Conservation (phyloP, 2,888 invertebrate species). For the Dimorphilus gyrociliatus region DNA sequence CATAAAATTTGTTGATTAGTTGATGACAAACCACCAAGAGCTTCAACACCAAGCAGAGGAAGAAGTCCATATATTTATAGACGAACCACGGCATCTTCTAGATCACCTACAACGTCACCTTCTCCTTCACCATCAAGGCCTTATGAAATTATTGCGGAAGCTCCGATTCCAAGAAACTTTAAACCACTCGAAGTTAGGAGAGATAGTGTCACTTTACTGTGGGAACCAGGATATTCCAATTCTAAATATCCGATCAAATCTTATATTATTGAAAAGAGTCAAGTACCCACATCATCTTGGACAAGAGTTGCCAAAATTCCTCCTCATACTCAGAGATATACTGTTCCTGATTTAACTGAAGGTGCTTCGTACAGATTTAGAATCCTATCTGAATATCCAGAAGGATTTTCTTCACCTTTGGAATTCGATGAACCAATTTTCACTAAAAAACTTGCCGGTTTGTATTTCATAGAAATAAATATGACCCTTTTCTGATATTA, state of each 20-base stretch:
- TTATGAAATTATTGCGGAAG: too few species aligned
- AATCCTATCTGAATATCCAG: slow-evolving; percentile 45
- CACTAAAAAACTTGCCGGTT: slow-evolving; percentile 5
- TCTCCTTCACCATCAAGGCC: too few species aligned
- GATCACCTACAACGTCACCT: too few species aligned
- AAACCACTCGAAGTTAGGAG: too few species aligned
- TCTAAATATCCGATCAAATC: slow-evolving; percentile 26
- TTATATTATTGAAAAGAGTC: slow-evolving; percentile 33
- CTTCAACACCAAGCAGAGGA: too few species aligned
- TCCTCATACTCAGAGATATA: too few species aligned
- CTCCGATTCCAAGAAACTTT: too few species aligned
- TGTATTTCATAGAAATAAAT: not conserved
- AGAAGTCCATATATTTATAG: too few species aligned
- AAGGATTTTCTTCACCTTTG: slow-evolving; percentile 8
- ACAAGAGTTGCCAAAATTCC: too few species aligned
- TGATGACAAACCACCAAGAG: too few species aligned
- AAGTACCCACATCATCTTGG: slow-evolving; percentile 53
- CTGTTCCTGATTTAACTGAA: slow-evolving; percentile 43
- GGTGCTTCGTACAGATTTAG: slow-evolving; percentile 26
- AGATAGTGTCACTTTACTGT: slow-evolving; percentile 22
- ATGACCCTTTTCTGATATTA: not conserved
- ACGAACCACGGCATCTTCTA: too few species aligned
- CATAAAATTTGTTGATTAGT: too few species aligned
- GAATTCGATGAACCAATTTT: slow-evolving; percentile 10
- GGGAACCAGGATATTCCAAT: slow-evolving; percentile 25